Evolutionary conservation across 2,113 vertebrate species (phyloP).

Genomic region (Ovibos moschatus): DNA sequence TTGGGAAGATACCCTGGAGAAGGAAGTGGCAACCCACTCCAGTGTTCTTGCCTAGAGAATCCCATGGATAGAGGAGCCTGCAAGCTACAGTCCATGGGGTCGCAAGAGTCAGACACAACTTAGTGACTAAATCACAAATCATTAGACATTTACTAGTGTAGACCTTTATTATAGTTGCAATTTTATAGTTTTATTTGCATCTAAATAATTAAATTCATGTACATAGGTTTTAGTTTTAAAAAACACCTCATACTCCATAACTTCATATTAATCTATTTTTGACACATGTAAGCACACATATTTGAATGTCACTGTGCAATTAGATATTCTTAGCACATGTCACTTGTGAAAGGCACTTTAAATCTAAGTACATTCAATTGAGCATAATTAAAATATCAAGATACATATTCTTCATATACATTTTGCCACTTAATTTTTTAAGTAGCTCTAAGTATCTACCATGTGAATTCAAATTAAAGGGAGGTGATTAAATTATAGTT

Average conservation of each 20-base stretch:
- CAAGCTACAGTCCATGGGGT: neutral
- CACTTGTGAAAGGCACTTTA: slow-evolving; percentile 75
- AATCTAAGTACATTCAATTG: slow-evolving; percentile 73
- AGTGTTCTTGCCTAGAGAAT: neutral
- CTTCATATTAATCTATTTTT: slow-evolving; percentile 71
- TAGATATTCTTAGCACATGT: slow-evolving; percentile 78
- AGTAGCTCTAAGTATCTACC: slow-evolving; percentile 72
- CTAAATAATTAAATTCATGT: slow-evolving; percentile 57
- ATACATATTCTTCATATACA: slow-evolving; percentile 75
- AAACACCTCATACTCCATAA: neutral
- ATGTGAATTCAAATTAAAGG: slow-evolving; percentile 72
- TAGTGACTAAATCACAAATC: neutral
- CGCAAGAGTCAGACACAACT: no score
- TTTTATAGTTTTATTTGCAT: slow-evolving; percentile 53
- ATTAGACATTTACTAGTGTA: slow-evolving; percentile 16
- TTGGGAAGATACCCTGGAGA: neutral
- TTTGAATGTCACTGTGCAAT: slow-evolving; percentile 73
- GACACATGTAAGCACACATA: slow-evolving; percentile 67
- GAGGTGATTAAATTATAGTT: slow-evolving; percentile 66
- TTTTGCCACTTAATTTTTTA: slow-evolving; percentile 77
- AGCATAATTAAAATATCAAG: slow-evolving; percentile 78
- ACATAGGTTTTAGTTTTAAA: slow-evolving; percentile 40
- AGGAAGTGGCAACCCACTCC: neutral
- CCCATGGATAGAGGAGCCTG: neutral
- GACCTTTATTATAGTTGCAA: slow-evolving; percentile 8